Evolutionary conservation across 1,140 invertebrate species (phyloP), one percentile per base, ranked within the genome.

Genomic region (Sarcophaga bullata): DNA sequence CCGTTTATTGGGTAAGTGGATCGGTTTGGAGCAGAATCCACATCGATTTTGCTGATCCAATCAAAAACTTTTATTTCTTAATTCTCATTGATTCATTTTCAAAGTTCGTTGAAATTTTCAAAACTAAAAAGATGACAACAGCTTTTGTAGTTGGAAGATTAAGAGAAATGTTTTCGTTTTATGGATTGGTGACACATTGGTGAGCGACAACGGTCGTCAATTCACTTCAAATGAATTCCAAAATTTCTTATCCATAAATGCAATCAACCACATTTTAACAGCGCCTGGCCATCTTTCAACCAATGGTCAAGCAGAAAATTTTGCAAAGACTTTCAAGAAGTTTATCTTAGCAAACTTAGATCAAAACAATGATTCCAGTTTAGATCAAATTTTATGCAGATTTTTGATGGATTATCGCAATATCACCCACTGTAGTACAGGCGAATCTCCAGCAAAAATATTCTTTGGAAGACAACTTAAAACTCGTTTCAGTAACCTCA

Each of bases 361-460:
- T 19, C 62, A 82, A 82, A 49, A 82, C 68, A 82, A 50, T 47
- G 68, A 73, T 17, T 47, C 46, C 68, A 17, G 10, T 81, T 17
- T 68, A n/a, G 50, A 25, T 62, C 19, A 58, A 54, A 80, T 80
- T 68, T 54, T 68, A 37, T 37, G 25, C 4, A 37, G 25, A 37
- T 37, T 37, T 37, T 37, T 37, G 25, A 37, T 37, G 25, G 25
- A 37, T 37, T 37, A 37, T 37, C 52, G 80, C 5, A 62, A 54
- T 58, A 81, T 52, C 4, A 58, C 46, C 4, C 80, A 81, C 17
- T 73, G 58, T 62, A 73, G 11, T 9, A 81, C 80, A 8, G 58
- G 48, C 5, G 80, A 81, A 17, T 73, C 46, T 5, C 80, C 80
- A 47, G 54, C 80, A 49, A 48, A 72, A 73, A 25, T 81, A 19